phyloP scores from a whole-genome alignment of 2,888 invertebrate genomes.

The Lasius platythorax region DNA sequence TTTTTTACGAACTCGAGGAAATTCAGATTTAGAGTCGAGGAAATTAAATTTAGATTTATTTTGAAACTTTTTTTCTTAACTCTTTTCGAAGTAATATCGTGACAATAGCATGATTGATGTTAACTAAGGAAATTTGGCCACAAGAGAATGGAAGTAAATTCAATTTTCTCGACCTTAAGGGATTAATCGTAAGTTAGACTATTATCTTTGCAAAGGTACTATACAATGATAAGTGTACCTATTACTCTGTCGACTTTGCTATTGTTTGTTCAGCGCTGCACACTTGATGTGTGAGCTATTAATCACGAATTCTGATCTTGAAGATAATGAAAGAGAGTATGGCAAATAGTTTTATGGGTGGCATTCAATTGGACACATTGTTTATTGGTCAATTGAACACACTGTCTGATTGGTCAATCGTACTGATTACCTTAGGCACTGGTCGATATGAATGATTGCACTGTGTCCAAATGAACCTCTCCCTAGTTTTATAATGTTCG shows the following conservation, averaged over 20 bases:
- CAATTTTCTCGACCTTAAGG: background rate
- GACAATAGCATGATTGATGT: background rate
- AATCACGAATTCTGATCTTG: background rate
- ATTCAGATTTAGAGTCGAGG: background rate
- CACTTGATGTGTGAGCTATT: constrained; percentile 63
- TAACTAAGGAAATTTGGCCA: background rate
- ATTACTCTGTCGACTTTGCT: constrained; percentile 67
- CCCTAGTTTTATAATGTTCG: background rate
- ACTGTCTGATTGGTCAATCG: too few relatives aligned
- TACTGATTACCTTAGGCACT: too few relatives aligned
- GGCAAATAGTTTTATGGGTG: background rate
- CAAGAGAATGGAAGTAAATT: background rate
- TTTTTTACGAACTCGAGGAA: too few relatives aligned
- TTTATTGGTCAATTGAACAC: too few relatives aligned
- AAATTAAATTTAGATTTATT: constrained; percentile 17
- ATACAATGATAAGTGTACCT: constrained; percentile 68
- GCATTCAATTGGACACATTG: too few relatives aligned
- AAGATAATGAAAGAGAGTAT: background rate
- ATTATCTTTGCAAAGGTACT: constrained; percentile 65
- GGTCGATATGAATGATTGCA: too few relatives aligned
- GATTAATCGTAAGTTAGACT: background rate
- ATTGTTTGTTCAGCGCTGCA: constrained; percentile 69
- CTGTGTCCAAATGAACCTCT: too few relatives aligned
- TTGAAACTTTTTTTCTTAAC: background rate
- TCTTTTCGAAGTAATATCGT: background rate